Percentiles rank a stretch among this genome's conserved stretches.
Evolutionary conservation across 2,113 vertebrate species (phyloP).

Genomic region (Ornithorhynchus anatinus): DNA sequence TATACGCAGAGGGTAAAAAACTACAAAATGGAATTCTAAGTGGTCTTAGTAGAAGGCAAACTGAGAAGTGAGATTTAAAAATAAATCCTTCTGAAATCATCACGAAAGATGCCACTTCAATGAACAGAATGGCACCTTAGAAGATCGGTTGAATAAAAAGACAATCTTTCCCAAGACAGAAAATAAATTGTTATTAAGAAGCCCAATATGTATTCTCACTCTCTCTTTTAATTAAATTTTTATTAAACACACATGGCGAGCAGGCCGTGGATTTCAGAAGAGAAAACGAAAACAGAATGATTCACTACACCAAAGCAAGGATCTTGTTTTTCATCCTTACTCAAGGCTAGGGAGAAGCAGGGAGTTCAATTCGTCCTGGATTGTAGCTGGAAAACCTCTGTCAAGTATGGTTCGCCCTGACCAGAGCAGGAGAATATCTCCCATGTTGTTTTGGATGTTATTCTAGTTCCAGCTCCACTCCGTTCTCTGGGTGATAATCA

Average conservation of each 20-base stretch:
- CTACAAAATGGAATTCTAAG: not conserved
- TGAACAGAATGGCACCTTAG: conserved; percentile 31
- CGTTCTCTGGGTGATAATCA: too few relatives aligned
- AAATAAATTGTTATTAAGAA: conserved; percentile 35
- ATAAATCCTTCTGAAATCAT: conserved; percentile 27
- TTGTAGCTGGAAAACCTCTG: not conserved
- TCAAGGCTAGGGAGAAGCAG: too few relatives aligned
- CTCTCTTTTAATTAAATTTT: conserved; percentile 24
- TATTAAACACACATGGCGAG: not conserved
- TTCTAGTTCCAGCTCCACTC: too few relatives aligned
- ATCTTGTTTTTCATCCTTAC: not conserved
- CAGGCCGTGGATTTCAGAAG: not conserved
- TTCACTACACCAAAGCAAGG: not conserved
- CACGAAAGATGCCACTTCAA: conserved; percentile 30
- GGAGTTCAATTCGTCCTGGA: not conserved
- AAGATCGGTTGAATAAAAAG: conserved; percentile 42
- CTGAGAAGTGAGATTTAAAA: not conserved
- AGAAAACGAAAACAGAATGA: not conserved
- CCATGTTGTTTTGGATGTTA: too few relatives aligned
- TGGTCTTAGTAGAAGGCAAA: not conserved
- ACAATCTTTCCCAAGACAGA: conserved; percentile 21
- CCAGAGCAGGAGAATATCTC: too few relatives aligned
- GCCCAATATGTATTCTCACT: not conserved
- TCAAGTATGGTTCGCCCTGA: not conserved
- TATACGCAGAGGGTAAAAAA: not conserved